phyloP scores from a whole-genome alignment of 2,797 vertebrate genomes.

The Spinus pinus region DNA sequence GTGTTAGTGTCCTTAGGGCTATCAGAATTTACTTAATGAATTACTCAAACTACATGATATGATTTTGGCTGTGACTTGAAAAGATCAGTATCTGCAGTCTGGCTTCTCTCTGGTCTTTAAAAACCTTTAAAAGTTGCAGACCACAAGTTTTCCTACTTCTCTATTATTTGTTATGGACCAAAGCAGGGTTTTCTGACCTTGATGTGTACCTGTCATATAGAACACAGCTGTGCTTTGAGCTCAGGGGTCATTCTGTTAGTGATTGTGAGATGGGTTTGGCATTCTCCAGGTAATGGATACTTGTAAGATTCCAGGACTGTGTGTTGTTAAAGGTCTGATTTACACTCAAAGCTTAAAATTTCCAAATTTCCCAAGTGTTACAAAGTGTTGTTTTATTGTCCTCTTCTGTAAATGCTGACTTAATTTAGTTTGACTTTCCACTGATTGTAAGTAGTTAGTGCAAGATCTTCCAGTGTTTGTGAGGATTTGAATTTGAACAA shows the following conservation, averaged over 20 bases:
- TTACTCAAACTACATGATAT: not conserved
- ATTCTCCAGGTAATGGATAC: rapidly evolving
- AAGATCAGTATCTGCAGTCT: not conserved
- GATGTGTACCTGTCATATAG: not conserved
- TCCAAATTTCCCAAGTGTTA: not conserved
- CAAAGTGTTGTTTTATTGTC: not conserved
- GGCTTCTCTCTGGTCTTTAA: not conserved
- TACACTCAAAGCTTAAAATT: not conserved
- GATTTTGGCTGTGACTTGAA: not conserved
- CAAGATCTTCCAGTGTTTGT: not conserved
- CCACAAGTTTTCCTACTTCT: not conserved
- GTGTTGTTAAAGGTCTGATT: not conserved
- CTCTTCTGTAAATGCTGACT: not conserved
- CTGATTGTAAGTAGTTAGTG: not conserved
- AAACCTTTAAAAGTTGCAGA: not conserved
- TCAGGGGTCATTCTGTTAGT: not conserved
- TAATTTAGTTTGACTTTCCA: not conserved
- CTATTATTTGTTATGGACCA: not conserved
- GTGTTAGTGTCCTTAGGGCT: not conserved
- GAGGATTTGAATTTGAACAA: not conserved
- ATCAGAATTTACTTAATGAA: not conserved
- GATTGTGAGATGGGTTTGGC: not conserved
- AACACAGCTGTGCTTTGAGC: not conserved
- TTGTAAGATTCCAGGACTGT: rapidly evolving
- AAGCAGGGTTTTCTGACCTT: not conserved